Base-by-base conservation (phyloP, 2,113 vertebrate species). In the Lophura nycthemera region DNA sequence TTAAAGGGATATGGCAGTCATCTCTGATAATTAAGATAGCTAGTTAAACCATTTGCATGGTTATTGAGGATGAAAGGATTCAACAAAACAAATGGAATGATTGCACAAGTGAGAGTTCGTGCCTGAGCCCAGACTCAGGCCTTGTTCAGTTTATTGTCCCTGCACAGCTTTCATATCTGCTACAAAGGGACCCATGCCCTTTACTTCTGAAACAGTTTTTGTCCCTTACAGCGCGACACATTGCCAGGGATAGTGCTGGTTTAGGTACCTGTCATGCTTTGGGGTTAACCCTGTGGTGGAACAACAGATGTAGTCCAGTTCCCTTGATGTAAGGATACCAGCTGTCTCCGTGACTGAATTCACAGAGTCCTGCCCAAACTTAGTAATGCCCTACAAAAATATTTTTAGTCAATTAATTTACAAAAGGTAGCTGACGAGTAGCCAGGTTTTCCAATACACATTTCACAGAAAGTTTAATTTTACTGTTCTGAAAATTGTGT, bases 401-500 rank as follows among this genome's bases (percentile, higher is more conserved):
- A 48, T 83, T 57, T 48, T 11, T 75, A 7, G 13, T 34, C 40
- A 77, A 59, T 43, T 72, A 77, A 67, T 48, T 77, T 29, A n/a
- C 32, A 24, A 14, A 29, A 72, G 36, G 63, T 48, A 92, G 66
- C 56, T 60, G 73, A 27, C 50, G 73, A 34, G 30, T 27, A 54
- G 27, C 48, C 78, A 86, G 67, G n/a, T 61, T 89, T 75, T 27
- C 42, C 80, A 83, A 27, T 80, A 75, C 21, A 34, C 7, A 45
- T 91, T 93, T 90, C 77, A 83, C 57, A 85, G 61, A 42, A 32
- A 75, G 34, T 45, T 82, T 60, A 83, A 67, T 81, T 91, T 77
- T 61, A 79, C 73, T 91, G 42, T 81, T 34, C 45, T 87, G 71
- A 91, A 91, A 93, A 73, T 47, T 56, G 32, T 34, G 25, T 56